phyloP scores from a whole-genome alignment of 2,797 vertebrate species.

The Anguilla anguilla region DNA sequence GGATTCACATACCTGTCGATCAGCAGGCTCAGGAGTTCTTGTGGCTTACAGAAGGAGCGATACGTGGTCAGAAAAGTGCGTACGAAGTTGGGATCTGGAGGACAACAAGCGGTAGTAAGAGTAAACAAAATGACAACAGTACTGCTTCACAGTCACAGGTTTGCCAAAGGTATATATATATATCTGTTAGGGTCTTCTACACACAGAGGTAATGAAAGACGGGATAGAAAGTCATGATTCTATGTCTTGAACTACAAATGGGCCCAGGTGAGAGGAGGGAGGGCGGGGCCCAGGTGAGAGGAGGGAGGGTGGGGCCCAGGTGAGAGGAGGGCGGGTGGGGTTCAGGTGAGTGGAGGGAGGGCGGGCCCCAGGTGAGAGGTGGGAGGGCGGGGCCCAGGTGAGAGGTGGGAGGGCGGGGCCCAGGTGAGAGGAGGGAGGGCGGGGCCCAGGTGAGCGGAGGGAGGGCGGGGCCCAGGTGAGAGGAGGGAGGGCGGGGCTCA shows the following conservation, averaged over 20 bases:
- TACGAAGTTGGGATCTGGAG: conserved; percentile 96
- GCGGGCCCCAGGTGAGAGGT: no score
- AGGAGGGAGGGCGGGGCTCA: no score
- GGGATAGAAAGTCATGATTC: background rate
- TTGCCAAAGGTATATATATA: background rate
- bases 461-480: no score
- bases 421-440: no score
- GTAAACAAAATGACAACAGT: background rate
- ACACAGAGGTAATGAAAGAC: background rate
- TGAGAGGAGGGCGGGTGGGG: no score
- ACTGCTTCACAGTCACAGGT: background rate
- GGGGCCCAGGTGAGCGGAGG: no score
- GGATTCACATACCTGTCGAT: conserved; percentile 85
- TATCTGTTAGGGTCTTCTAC: background rate
- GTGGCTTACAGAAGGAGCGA: conserved; percentile 95
- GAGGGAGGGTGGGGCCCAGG: no score
- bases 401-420: no score
- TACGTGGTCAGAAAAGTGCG: conserved; percentile 97
- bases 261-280: background rate
- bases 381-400: no score
- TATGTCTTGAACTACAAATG: background rate
- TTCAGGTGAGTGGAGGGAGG: no score
- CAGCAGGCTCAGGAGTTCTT: conserved; percentile 91
- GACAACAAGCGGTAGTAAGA: conserved; percentile 41
- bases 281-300: background rate